Conservation (phyloP, 1,140 invertebrate species). For the Metopolophium dirhodum region DNA sequence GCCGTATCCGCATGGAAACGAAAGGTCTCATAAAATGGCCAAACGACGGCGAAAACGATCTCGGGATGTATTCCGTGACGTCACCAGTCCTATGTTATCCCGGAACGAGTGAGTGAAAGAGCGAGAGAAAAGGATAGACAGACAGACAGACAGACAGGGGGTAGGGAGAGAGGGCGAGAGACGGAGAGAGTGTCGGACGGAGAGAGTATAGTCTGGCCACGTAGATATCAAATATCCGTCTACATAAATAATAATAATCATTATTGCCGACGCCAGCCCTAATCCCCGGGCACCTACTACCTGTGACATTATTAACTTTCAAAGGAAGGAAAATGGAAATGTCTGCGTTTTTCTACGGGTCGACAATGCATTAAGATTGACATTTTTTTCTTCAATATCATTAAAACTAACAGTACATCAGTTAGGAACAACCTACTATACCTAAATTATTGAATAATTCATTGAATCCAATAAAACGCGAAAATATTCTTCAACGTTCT, state of each 20-base stretch:
- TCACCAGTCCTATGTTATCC: neutral
- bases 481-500: neutral
- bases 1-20: neutral
- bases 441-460: neutral
- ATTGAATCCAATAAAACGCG: neutral
- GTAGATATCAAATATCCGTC: neutral
- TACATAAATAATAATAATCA: neutral
- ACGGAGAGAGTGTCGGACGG: too few relatives aligned
- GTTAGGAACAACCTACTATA: too few relatives aligned
- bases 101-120: neutral
- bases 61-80: neutral
- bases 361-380: neutral
- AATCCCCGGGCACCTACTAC: neutral
- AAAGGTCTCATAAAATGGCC: neutral
- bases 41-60: neutral
- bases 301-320: neutral
- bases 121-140: neutral
- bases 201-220: neutral
- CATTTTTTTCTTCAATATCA: neutral
- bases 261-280: neutral
- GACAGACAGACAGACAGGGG: neutral
- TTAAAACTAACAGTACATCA: neutral
- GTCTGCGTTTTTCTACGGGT: neutral
- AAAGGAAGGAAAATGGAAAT: constrained; percentile 1
- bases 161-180: too few relatives aligned